Base-by-base conservation (phyloP, 2,797 vertebrate species). In the Pteropus rufus region DNA sequence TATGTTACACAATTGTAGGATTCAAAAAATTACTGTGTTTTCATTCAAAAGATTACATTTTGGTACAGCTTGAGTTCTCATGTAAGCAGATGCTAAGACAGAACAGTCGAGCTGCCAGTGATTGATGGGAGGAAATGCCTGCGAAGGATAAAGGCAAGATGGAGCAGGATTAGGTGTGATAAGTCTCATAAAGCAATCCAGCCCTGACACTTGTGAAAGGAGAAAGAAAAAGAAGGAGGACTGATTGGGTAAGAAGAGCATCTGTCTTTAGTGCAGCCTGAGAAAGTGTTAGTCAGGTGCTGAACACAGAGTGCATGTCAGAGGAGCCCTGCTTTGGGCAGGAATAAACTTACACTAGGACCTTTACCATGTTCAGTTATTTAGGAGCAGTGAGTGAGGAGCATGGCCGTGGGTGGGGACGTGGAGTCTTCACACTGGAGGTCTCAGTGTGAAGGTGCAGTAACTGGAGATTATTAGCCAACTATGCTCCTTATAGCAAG, bases 21-120 rank as follows among this genome's bases (percentile, higher is more conserved):
- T 77, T 91, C 29, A 82, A 64, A 76, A 60, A 49, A 70, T 10
- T n/a, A 24, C 26, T 18, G 3, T 65, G 21, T 12, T 49, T 62
- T 92, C 52, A 56, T 73, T 62, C 41, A 84, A 26, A 56, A 89
- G 49, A 49, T 21, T 60, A 82, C 26, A 3, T 79, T 41, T 76
- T 72, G 12, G 2, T n/a, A 34, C 5, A 60, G 8, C 5, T 31
- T 46, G 46, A 77, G 8, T 73, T 69, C 31, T 91, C 82, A 14
- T 18, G 2, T 9, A 62, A 31, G 54, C 16, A 67, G 56, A 34
- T 16, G 6, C 10, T 34, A 44, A 85, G 11, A 73, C 4, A 80
- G 19, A 89, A 77, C 29, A 56, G 4, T 69, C n/a, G 26, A 52
- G 4, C 6, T 36, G 5, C 29, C 31, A 39, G 46, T 31, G 36